Evolutionary conservation across 2,113 vertebrate species (phyloP).

Genomic region (Riparia riparia): DNA sequence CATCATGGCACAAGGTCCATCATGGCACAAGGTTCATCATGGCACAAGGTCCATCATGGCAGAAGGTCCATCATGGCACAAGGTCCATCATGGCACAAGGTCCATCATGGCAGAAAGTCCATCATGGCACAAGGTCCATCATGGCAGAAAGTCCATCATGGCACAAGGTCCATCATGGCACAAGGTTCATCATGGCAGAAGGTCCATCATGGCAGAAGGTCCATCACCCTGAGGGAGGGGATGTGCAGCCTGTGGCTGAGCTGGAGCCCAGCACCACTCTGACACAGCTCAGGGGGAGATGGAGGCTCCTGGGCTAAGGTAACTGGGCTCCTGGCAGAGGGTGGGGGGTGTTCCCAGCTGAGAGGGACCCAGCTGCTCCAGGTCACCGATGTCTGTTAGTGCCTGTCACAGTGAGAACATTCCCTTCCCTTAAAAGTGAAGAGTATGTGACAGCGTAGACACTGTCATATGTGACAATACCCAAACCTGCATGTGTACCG

Average conservation of each 20-base stretch:
- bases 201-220: neutral
- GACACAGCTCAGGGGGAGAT: accelerated
- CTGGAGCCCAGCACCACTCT: neutral
- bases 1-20: neutral
- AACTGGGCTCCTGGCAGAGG: neutral
- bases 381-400: neutral
- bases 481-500: neutral
- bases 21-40: accelerated
- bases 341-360: neutral
- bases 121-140: accelerated
- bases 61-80: neutral
- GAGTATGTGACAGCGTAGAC: too few species aligned
- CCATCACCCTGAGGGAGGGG: accelerated
- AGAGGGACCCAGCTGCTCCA: neutral
- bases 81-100: neutral
- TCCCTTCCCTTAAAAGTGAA: neutral
- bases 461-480: neutral
- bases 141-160: neutral
- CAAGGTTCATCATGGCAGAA: too few species aligned
- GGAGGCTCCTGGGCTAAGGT: accelerated
- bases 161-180: accelerated
- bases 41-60: neutral
- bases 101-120: accelerated
- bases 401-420: neutral
- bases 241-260: accelerated